A percentile compares a stretch with the other conserved stretches of the same genome.
These are phyloP conservation scores for Picathartes gymnocephalus DNA, from an alignment of 2,113 vertebrate genomes.

Conservation along the genomic window DNA sequence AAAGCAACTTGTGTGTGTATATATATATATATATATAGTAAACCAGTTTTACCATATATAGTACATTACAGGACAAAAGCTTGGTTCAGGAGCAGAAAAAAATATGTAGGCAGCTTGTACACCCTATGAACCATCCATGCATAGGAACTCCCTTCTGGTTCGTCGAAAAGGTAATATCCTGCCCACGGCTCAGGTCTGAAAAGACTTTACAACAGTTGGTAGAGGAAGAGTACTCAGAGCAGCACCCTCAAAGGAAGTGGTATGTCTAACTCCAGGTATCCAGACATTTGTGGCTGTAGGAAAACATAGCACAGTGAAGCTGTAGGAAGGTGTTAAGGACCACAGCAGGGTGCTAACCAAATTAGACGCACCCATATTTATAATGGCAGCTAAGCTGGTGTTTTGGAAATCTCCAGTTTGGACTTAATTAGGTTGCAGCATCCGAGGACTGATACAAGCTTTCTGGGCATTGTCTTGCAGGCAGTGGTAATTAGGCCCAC, in stretches of 20 bases:
- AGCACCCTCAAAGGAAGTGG: not conserved
- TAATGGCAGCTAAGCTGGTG: not conserved
- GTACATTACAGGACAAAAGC: not conserved
- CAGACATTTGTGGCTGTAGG: not conserved
- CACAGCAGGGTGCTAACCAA: not conserved
- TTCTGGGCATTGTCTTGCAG: not conserved
- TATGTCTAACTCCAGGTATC: not conserved
- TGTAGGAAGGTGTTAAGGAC: not conserved
- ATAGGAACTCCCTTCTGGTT: not conserved
- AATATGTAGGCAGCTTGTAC: not conserved
- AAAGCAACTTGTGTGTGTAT: not conserved
- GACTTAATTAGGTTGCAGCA: not conserved
- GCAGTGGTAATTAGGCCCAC: not conserved
- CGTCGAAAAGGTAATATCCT: fast-evolving
- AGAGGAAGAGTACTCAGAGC: not conserved
- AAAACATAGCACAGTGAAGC: fast-evolving
- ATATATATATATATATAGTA: not conserved
- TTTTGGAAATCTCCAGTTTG: not conserved
- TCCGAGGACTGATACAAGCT: not conserved
- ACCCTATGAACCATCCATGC: not conserved
- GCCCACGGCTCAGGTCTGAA: not conserved
- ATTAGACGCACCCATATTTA: not conserved
- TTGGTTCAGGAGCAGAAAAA: not conserved
- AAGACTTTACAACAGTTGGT: not conserved
- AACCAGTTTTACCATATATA: not conserved